A percentile compares a stretch with the other conserved stretches of the same genome.
These are phyloP conservation scores for Amiota minor DNA, from an alignment of 2,888 invertebrate species.

Conservation along the genomic window DNA sequence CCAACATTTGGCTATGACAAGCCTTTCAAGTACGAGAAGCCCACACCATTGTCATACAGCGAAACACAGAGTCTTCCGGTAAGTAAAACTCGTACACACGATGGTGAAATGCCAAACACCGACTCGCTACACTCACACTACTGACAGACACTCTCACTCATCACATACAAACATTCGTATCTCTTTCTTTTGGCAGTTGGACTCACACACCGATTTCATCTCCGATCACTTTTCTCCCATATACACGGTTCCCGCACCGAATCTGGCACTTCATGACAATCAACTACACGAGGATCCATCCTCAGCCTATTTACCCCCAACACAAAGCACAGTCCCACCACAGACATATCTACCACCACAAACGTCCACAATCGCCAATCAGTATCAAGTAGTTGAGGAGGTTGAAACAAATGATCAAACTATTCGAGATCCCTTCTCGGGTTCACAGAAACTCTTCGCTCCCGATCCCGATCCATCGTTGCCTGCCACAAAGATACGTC, in stretches of 20 bases:
- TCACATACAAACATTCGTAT: constrained; percentile 35
- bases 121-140: not conserved
- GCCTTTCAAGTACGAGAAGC: constrained; percentile 71
- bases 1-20: constrained; percentile 64
- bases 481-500: constrained; percentile 71
- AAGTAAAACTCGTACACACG: constrained; percentile 45
- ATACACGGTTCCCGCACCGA: constrained; percentile 90
- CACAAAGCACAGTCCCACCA: constrained; percentile 45
- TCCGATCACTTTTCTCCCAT: constrained; percentile 92
- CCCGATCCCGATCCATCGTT: constrained; percentile 75
- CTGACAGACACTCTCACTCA: constrained; percentile 33
- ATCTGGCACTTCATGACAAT: constrained; percentile 75
- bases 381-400: constrained; percentile 77
- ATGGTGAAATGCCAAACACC: not conserved
- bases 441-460: constrained; percentile 74
- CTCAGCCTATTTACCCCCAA: constrained; percentile 61
- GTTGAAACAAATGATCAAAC: constrained; percentile 73
- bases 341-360: constrained; percentile 46
- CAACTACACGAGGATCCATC: constrained; percentile 64
- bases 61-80: constrained; percentile 68
- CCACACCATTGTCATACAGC: constrained; percentile 58
- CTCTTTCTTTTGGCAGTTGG: constrained; percentile 56
- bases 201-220: constrained; percentile 76
- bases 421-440: constrained; percentile 71
- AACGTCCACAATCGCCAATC: constrained; percentile 39